phyloP scores from a whole-genome alignment of 2,797 vertebrate species.

The Lerista edwardsae region DNA sequence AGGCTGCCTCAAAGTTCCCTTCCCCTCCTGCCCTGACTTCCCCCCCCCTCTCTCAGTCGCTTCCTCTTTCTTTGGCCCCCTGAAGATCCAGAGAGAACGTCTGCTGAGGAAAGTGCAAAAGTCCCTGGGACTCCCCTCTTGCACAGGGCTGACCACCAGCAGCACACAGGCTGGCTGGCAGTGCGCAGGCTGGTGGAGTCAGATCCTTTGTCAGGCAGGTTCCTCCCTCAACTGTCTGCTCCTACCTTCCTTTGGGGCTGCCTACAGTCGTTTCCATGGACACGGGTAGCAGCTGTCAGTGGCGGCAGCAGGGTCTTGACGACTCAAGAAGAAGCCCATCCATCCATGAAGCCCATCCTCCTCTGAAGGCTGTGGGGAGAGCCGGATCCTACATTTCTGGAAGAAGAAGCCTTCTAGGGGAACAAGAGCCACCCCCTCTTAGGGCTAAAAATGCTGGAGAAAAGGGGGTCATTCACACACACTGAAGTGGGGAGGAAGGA shows the following conservation, averaged over 20 bases:
- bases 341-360: background rate
- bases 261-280: constrained; percentile 34
- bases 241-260: constrained; percentile 3
- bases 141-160: background rate
- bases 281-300: constrained; percentile 31
- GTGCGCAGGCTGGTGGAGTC: background rate
- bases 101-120: background rate
- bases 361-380: background rate
- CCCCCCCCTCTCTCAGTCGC: background rate
- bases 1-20: no score
- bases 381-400: background rate
- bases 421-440: background rate
- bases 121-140: background rate
- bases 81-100: background rate
- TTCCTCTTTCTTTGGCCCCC: background rate
- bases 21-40: no score
- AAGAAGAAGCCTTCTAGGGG: background rate
- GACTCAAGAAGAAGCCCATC: background rate
- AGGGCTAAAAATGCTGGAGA: background rate
- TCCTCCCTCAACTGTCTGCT: background rate
- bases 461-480: background rate
- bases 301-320: constrained; percentile 1
- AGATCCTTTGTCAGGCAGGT: constrained; percentile 12
- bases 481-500: no score
- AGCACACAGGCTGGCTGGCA: background rate